phyloP scores from a whole-genome alignment of 2,113 vertebrate species.

The Micromys minutus region DNA sequence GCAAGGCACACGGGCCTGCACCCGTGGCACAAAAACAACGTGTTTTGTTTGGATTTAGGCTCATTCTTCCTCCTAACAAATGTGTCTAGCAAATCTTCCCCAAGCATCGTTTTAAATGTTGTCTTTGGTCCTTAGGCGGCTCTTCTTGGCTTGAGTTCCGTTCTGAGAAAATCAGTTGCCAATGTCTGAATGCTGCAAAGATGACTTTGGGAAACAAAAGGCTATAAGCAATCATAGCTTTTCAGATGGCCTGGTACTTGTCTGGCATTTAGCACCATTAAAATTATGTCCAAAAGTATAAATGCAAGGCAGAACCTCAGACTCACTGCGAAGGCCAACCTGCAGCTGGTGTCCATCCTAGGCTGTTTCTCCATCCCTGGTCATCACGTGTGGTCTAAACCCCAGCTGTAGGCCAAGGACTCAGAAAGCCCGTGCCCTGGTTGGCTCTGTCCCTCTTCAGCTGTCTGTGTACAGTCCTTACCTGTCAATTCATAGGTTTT shows the following conservation, averaged over 20 bases:
- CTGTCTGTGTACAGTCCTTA: neutral
- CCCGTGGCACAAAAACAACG: too few species aligned
- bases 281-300: neutral
- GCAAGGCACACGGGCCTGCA: too few species aligned
- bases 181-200: neutral
- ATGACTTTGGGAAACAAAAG: neutral
- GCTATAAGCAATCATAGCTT: neutral
- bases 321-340: neutral
- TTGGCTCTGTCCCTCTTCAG: neutral
- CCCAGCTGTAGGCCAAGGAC: neutral
- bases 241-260: neutral
- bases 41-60: neutral
- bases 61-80: neutral
- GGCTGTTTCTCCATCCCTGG: neutral
- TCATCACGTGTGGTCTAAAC: neutral
- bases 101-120: neutral
- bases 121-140: neutral
- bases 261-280: neutral
- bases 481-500: neutral
- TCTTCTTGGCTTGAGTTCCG: slow-evolving; percentile 19
- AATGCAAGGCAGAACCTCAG: neutral
- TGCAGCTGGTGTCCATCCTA: neutral
- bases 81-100: neutral
- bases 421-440: neutral
- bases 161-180: slow-evolving; percentile 32